Evolutionary conservation across 2,797 vertebrate genomes (phyloP), one percentile per base, ranked within the genome.

Genomic region (Sciaenops ocellatus): DNA sequence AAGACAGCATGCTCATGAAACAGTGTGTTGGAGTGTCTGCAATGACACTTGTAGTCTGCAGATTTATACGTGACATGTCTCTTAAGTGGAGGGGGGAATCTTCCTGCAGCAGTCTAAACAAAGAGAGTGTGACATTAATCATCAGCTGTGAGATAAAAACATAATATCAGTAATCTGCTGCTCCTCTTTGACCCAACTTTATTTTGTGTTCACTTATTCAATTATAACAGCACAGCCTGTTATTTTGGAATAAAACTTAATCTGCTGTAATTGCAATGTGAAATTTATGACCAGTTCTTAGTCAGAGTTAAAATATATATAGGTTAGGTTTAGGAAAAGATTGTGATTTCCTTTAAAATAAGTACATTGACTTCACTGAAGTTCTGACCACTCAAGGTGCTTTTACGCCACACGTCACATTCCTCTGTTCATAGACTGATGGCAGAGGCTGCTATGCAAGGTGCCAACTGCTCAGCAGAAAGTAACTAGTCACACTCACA

Each of bases 131-230:
- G 59, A 55, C 73, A 79, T 83, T 73, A 71, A 79, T 83, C 83
- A 81, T 34, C 13, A 1, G 67, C 67, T 52, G 48, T 1, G 55
- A 75, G 78, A 79, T 87, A 65, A 86, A 83, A 77, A 50, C 22
- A 6, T 59, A 69, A 71, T 66, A 72, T 77, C 72, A 26, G 69
- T 60, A 69, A 89, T 72, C 66, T 75, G 69, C 69, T 77, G 72
- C 72, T 75, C 24, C 48, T 22, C 78, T 65, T 44, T 65, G 44
- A 50, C 3, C 59, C 2, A 65, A 65, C 47, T 77, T 75, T 20
- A 69, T 67, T 69, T 76, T 71, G 54, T 74, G 22, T 47, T 75
- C 57, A 18, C 61, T 76, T 76, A 64, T 69, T 76, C 59, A 82
- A 34, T 84, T 57, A 72, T 46, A 57, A 26, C 4, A 70, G 34